Conservation (phyloP, 2,888 invertebrate species). For the Tridacna crocea region DNA sequence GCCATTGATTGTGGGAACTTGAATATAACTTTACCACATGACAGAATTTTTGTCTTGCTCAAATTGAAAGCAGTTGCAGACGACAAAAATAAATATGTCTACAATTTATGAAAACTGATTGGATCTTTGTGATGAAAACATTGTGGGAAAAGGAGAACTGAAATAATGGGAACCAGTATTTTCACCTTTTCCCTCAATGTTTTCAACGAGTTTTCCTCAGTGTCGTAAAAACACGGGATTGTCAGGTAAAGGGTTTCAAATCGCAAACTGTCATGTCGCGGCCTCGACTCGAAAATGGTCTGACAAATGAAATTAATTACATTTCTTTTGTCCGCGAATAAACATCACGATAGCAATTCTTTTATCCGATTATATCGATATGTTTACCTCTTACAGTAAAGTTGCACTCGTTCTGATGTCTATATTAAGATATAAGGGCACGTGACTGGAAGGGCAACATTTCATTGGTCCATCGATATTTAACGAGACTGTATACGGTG, state of each 20-base stretch:
- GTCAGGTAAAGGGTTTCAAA: too few relatives aligned
- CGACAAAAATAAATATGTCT: background rate
- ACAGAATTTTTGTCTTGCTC: too few relatives aligned
- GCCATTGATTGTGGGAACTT: too few relatives aligned
- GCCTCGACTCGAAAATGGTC: too few relatives aligned
- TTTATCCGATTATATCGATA: background rate
- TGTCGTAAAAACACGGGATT: background rate
- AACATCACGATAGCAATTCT: background rate
- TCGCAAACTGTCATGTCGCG: too few relatives aligned
- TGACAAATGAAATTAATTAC: background rate
- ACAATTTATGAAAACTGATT: background rate
- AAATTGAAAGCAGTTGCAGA: background rate
- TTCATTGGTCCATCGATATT: conserved; percentile 30
- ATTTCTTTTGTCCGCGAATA: background rate
- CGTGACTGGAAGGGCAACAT: conserved; percentile 26
- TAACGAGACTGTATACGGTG: conserved; percentile 19
- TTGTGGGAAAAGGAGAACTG: background rate
- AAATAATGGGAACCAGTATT: background rate
- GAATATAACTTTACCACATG: too few relatives aligned
- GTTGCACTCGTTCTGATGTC: background rate
- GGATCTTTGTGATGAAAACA: background rate
- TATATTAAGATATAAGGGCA: conserved; percentile 25
- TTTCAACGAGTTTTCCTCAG: background rate
- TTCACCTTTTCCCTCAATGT: background rate
- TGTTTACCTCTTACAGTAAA: background rate